Base-by-base conservation (phyloP, 2,888 invertebrate genomes). In the Minunthozetes semirufus region DNA sequence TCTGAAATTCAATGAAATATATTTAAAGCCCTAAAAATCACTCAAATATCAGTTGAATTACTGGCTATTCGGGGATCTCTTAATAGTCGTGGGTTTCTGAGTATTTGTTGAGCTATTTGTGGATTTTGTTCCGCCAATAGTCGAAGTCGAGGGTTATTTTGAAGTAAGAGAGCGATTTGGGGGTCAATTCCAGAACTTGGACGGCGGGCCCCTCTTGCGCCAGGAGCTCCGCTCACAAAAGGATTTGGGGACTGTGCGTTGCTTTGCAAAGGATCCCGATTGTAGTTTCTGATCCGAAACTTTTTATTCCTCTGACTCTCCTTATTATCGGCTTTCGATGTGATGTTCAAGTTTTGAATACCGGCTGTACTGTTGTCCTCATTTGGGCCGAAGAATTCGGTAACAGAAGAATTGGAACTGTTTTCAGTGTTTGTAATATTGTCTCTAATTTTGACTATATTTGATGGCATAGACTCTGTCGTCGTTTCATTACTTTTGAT, bases 41-140 rank as follows among this genome's bases (percentile, higher is more conserved):
- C 19, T 33, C 1, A 4, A 27, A 27, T 29, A 8, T 13, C 59
- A 13, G 46, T 15, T 63, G 13, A 63, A 25, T 63, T 66, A 75
- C 75, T 71, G 38, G 50, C 56, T 53, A 75, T 71, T 22, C 27
- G 8, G 27, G 75, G 75, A 75, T 75, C 71, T 29, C 75, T 70
- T n/a, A 75, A 61, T n/a, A 75, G 53, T n/a, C 53, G n/a, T n/a
- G 75, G 75, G 61, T 75, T 75, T 17, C 71, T 48, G 38, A 71
- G 19, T 19, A 75, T 71, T 56, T 75, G 75, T 61, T 75, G 75
- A 46, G 75, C 71, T 11, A 75, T 61, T n/a, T 71, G 27, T 25
- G 75, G 75, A 71, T 75, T 75, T 38, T 75, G 75, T 61, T 33
- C 70, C 6, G 75, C 75, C 13, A 75, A 29, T n/a, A 53, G 38